phyloP scores from a whole-genome alignment of 2,113 vertebrate genomes.

The Ophiodon elongatus region DNA sequence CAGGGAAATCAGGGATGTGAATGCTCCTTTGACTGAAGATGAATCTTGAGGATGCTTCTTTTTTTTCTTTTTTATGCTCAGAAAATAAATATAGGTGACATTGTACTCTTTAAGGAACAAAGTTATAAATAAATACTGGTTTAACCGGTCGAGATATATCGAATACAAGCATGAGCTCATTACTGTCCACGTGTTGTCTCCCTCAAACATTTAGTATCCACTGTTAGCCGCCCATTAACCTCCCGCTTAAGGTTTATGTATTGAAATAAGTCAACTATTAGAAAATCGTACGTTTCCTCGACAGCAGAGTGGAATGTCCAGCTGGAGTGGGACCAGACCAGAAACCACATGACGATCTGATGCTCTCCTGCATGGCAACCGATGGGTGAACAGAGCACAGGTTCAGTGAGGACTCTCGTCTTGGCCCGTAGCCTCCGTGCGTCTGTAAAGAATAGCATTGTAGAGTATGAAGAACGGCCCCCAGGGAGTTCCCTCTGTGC shows the following conservation, averaged over 20 bases:
- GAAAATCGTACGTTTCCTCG: neutral
- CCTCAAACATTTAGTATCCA: constrained; percentile 14
- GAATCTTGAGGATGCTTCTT: constrained; percentile 24
- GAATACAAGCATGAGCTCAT: constrained; percentile 9
- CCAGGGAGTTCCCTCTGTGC: neutral
- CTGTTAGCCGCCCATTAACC: constrained; percentile 1
- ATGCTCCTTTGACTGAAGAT: constrained; percentile 61
- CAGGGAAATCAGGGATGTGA: constrained; percentile 71
- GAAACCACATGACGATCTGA: neutral
- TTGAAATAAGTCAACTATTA: constrained; percentile 3
- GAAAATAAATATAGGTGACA: neutral
- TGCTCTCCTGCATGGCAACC: neutral
- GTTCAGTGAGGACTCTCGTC: neutral
- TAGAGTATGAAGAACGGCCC: neutral
- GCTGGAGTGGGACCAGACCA: constrained; percentile 5
- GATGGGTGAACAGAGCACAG: neutral
- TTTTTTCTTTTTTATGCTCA: constrained; percentile 8
- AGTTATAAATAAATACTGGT: neutral
- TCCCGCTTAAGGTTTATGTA: neutral
- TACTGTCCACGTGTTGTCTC: constrained; percentile 1
- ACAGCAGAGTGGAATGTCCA: constrained; percentile 29
- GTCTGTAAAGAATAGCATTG: neutral
- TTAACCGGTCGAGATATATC: neutral
- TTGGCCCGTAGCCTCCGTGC: neutral
- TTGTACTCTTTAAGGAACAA: constrained; percentile 7